Evolutionary conservation across 1,140 invertebrate species (phyloP).

Genomic region (Acromyrmex echinatior): DNA sequence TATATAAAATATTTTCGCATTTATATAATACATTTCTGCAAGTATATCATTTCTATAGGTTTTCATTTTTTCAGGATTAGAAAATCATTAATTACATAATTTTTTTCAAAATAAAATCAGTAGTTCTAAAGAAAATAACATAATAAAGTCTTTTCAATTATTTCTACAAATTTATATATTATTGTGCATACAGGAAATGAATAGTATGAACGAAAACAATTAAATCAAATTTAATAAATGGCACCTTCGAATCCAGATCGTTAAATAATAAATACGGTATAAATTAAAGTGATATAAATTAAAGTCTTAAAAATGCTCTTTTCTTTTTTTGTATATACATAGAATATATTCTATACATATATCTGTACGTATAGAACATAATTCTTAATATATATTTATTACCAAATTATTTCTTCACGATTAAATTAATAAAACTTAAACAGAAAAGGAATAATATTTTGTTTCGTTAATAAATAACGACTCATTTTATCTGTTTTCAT

Average conservation of each 20-base stretch:
- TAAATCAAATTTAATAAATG: constrained; percentile 3
- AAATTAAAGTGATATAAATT: not conserved
- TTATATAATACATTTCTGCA: too few species aligned
- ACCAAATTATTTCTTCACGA: not conserved
- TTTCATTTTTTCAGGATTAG: not conserved
- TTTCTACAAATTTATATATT: not conserved
- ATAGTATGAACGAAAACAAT: not conserved
- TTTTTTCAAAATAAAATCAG: not conserved
- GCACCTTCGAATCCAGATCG: not conserved
- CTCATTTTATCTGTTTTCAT: not conserved
- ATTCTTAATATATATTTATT: not conserved
- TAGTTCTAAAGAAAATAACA: not conserved
- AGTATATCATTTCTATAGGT: not conserved
- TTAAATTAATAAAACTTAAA: not conserved
- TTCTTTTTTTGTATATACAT: not conserved
- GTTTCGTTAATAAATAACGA: not conserved
- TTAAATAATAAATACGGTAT: constrained; percentile 11
- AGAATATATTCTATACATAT: constrained; percentile 29
- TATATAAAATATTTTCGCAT: not conserved
- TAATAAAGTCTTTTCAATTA: not conserved
- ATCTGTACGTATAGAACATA: not conserved
- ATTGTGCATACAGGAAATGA: not conserved
- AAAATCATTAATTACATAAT: not conserved
- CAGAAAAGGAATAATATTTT: not conserved
- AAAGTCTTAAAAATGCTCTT: not conserved